Base-by-base conservation (phyloP, 2,888 invertebrate species). In the Thalpophila matura region DNA sequence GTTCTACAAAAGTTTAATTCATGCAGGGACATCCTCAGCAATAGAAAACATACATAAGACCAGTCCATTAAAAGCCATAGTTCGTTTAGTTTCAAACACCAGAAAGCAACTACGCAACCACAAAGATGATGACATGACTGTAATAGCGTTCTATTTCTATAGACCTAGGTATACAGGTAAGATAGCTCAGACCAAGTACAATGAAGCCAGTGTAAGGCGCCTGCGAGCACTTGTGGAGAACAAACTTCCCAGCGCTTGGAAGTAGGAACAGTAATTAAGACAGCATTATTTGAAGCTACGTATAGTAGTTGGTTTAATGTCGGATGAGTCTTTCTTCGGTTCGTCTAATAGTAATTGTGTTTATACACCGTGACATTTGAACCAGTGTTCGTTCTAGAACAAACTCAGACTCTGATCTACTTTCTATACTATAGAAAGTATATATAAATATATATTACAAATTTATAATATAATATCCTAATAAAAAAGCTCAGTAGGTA, bases 201-300 rank as follows among this genome's bases (percentile, higher is more conserved):
- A 65, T 65, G 64, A 45, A 65, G 65, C 37, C 37, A 37, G 64
- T 33, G 49, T 58, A 45, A 58, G 64, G 27, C 43, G 65, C 18
- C 31, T 24, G 54, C 27, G 58, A 64, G 37, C 58, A 64, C 64
- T 64, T 49, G 37, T 45, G 43, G 14, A 6, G 49, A 45, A 65
- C 64, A 58, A 65, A 65, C 58, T 65, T 65, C 40, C 4, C 24
- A 29, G n/a, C 27, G 9, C 20, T 7, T 20, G 42, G 16, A 55
- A 56, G 46, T 47, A 31, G 5, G 26, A 47, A 56, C 38, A 27
- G 43, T 65, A 65, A 65, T 65, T 65, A 65, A 45, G 65, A 14
- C 37, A 7, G 22, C 31, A 65, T 65, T 65, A 65, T 65, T 65
- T 65, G 31, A 65, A 10, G 37, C 9, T 9, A 20, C 26, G 20